Evolutionary conservation across 2,888 invertebrate genomes (phyloP).

Genomic region (Tipula helvola): DNA sequence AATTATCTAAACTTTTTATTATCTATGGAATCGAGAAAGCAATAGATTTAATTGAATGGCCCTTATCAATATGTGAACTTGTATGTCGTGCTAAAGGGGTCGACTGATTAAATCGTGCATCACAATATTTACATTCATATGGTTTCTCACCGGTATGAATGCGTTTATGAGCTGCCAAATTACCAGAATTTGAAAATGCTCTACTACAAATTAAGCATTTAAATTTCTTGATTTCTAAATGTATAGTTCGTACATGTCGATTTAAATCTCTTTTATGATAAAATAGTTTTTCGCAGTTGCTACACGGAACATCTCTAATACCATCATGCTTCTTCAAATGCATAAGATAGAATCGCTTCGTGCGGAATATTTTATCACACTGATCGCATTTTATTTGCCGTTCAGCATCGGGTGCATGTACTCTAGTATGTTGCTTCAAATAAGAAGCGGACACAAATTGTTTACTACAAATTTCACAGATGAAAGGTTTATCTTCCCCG

Average conservation of each 20-base stretch:
- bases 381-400: neutral
- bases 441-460: neutral
- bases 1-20: neutral
- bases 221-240: neutral
- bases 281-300: neutral
- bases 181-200: neutral
- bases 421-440: neutral
- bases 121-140: slow-evolving; percentile 5
- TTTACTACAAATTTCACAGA: neutral
- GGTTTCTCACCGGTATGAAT: neutral
- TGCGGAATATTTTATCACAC: neutral
- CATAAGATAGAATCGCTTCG: neutral
- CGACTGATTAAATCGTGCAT: neutral
- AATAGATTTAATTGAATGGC: neutral
- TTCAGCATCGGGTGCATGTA: neutral
- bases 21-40: neutral
- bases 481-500: neutral
- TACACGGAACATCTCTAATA: neutral
- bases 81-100: neutral
- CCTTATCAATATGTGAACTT: neutral
- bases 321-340: neutral
- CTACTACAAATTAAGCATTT: neutral
- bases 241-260: neutral
- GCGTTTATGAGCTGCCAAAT: neutral
- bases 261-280: neutral